Conservation (phyloP, 1,140 invertebrate genomes). For the Sycobia sp. region DNA sequence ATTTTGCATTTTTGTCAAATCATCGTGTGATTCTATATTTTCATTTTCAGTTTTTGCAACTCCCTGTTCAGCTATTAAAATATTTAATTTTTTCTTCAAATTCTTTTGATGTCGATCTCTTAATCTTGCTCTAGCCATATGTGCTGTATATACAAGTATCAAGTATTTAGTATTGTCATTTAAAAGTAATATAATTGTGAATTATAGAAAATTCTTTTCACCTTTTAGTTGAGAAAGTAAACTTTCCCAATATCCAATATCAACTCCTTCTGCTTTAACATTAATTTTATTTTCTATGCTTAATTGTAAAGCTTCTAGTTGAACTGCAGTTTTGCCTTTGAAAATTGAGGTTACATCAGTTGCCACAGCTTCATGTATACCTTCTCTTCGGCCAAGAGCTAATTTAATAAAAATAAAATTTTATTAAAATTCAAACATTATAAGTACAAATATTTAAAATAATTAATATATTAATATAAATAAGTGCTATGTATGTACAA, state of each 20-base stretch:
- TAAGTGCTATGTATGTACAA: background rate
- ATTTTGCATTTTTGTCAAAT: conserved; percentile 32
- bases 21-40: conserved; percentile 38
- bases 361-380: conserved; percentile 91
- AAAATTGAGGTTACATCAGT: conserved; percentile 89
- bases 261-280: conserved; percentile 84
- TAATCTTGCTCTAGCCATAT: conserved; percentile 91
- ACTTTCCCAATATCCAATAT: conserved; percentile 97
- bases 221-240: conserved; percentile 89
- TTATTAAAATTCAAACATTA: background rate
- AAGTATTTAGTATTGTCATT: background rate
- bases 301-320: conserved; percentile 81
- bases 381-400: conserved; percentile 79
- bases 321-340: conserved; percentile 89
- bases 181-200: conserved; percentile 14
- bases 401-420: conserved; percentile 34
- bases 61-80: conserved; percentile 88
- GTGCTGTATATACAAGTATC: conserved; percentile 65
- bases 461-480: background rate
- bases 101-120: conserved; percentile 92
- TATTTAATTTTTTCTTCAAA: conserved; percentile 84
- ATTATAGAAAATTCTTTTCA: conserved; percentile 40
- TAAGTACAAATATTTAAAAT: background rate
- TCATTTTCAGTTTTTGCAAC: conserved; percentile 61
- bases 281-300: conserved; percentile 90